Base-by-base conservation (phyloP, 2,888 invertebrate species). In the Mythimna lalbum region DNA sequence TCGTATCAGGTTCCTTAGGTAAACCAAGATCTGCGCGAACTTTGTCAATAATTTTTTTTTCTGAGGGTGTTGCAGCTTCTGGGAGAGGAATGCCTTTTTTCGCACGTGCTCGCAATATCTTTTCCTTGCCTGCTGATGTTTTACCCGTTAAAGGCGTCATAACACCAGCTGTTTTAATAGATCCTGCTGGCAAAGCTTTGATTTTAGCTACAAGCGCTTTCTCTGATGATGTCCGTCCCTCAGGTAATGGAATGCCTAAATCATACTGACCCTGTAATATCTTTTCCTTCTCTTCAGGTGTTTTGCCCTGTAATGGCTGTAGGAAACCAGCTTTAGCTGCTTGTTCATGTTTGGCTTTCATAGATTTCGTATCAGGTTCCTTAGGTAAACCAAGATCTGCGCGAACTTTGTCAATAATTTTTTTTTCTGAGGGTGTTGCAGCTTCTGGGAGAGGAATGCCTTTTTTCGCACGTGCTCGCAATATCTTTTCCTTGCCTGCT, bases 401-500 rank as follows among this genome's bases (percentile, higher is more conserved):
- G 1, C 60, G 60, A 47, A 61, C 60, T 2, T 47, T 61, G 36
- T 52, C 36, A 63, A 63, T 39, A 0, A 73, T 7, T 6, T 59
- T 72, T 69, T 82, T 65, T 71, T 87, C 87, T 2, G 88, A 86
- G 4, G 77, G 21, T 1, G 86, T 78, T 59, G 78, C 72, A 2
- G 77, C 85, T 73, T 82, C 82, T 6, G 87, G 85, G 0, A 69
- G 52, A 1, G 78, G 78, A 12, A 77, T 12, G 0, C 77, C 78
- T 7, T 33, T 14, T 14, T 60, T 79, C 66, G 60, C 69, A 0
- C 76, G 27, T 4, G 62, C 67, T 47, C 12, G 62, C 1, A 74
- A 5, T 14, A 77, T 62, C 43, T 75, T 77, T 6, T 74, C 61
- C 47, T 71, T 70, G 31, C 71, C 50, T 10, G 61, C 67, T 5